phyloP scores from a whole-genome alignment of 2,797 vertebrate genomes.

The Fratercula arctica region DNA sequence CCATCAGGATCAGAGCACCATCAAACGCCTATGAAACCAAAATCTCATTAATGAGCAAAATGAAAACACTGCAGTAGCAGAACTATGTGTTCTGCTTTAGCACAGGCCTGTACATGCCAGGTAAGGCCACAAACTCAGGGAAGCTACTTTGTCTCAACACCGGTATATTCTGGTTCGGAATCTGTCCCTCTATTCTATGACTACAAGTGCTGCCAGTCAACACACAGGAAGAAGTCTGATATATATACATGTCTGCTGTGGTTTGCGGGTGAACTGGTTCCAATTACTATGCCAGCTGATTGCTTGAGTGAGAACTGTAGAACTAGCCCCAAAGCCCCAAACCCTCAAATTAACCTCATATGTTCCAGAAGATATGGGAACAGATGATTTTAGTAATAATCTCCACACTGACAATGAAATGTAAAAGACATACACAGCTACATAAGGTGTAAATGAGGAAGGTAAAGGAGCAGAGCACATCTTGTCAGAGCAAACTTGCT shows the following conservation, averaged over 20 bases:
- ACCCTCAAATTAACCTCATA: neutral
- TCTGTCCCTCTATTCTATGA: neutral
- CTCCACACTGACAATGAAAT: neutral
- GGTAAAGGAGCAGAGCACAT: neutral
- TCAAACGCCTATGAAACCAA: neutral
- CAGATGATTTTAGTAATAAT: neutral
- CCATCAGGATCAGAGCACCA: neutral
- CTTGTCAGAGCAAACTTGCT: neutral
- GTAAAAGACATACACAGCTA: neutral
- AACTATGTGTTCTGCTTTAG: neutral
- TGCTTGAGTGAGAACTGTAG: neutral
- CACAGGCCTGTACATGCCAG: neutral
- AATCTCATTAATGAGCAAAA: neutral
- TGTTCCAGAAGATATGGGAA: neutral
- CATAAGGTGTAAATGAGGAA: neutral
- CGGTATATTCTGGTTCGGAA: neutral
- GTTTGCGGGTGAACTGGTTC: conserved; percentile 60
- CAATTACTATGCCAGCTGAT: conserved; percentile 5
- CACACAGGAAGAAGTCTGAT: neutral
- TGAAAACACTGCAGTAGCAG: neutral
- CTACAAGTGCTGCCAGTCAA: neutral
- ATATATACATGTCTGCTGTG: neutral
- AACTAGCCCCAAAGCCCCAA: conserved; percentile 10
- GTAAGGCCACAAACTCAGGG: neutral
- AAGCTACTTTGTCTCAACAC: neutral